Evolutionary conservation across 2,113 vertebrate genomes (phyloP).

Genomic region (Hippocampus comes): DNA sequence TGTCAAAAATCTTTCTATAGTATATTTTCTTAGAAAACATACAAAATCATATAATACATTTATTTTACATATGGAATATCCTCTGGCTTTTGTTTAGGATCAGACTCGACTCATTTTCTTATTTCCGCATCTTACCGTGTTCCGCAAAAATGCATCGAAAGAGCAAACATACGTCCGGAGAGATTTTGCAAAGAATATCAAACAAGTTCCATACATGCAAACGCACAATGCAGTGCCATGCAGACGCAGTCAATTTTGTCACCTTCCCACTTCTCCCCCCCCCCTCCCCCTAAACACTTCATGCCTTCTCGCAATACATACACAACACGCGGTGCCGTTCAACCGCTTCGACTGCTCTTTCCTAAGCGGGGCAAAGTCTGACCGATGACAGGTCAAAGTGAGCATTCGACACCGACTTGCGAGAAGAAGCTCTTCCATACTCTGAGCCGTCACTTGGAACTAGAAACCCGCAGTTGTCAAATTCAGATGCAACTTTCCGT

Average conservation of each 20-base stretch:
- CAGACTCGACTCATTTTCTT: conserved; percentile 50
- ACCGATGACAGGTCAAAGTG: conserved; percentile 13
- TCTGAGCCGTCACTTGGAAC: not conserved
- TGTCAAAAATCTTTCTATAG: conserved; percentile 63
- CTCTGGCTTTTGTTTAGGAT: conserved; percentile 65
- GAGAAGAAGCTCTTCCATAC: not conserved
- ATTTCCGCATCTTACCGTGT: conserved; percentile 60
- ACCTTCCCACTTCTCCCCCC: conserved; percentile 60
- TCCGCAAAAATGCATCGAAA: conserved; percentile 64
- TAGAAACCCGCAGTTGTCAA: not conserved
- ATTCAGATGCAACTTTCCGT: not conserved
- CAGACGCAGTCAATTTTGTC: conserved; percentile 67
- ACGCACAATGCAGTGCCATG: conserved; percentile 75
- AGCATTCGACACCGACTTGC: conserved; percentile 14
- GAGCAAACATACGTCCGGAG: conserved; percentile 49
- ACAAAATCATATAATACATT: conserved; percentile 72
- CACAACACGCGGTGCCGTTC: conserved; percentile 51
- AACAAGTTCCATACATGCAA: conserved; percentile 71
- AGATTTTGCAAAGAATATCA: conserved; percentile 54
- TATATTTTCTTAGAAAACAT: conserved; percentile 71
- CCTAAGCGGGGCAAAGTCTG: conserved; percentile 26
- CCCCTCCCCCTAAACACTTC: conserved; percentile 49
- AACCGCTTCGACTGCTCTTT: conserved; percentile 20
- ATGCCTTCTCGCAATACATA: conserved; percentile 72
- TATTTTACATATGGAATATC: conserved; percentile 68